Conservation (phyloP, 2,888 invertebrate species). For the Fragum sueziense region DNA sequence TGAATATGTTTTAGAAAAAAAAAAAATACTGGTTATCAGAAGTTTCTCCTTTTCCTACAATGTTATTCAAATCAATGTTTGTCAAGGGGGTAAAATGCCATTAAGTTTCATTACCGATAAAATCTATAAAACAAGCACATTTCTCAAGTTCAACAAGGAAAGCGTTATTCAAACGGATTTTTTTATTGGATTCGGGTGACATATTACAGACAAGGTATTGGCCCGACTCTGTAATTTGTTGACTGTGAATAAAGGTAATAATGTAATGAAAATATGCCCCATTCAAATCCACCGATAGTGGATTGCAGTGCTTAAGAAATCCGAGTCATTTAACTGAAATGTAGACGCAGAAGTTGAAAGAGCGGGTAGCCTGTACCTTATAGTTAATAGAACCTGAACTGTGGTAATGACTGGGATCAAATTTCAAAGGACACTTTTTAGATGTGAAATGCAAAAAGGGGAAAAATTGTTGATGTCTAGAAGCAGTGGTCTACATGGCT, state of each 20-base stretch:
- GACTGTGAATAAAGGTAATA: conserved; percentile 47
- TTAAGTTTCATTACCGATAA: not conserved
- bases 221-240: conserved; percentile 50
- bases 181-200: conserved; percentile 47
- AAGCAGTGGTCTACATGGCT: too few relatives aligned
- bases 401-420: conserved; percentile 62
- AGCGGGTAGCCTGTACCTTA: conserved; percentile 47
- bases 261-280: conserved; percentile 52
- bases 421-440: conserved; percentile 62
- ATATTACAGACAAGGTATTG: conserved; percentile 31
- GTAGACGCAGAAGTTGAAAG: conserved; percentile 49
- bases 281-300: conserved; percentile 39
- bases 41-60: not conserved
- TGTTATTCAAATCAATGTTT: not conserved
- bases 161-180: conserved; percentile 29
- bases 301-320: conserved; percentile 52
- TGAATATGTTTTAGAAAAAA: not conserved
- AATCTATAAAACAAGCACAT: too few relatives aligned
- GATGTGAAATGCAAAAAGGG: conserved; percentile 24
- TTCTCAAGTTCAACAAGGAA: too few relatives aligned
- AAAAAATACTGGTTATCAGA: not conserved
- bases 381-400: conserved; percentile 64
- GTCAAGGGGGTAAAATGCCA: not conserved
- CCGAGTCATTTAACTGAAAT: conserved; percentile 52
- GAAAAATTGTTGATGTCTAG: not conserved